Evolutionary conservation across 2,888 invertebrate species (phyloP).

Genomic region (Sesamia inferens): DNA sequence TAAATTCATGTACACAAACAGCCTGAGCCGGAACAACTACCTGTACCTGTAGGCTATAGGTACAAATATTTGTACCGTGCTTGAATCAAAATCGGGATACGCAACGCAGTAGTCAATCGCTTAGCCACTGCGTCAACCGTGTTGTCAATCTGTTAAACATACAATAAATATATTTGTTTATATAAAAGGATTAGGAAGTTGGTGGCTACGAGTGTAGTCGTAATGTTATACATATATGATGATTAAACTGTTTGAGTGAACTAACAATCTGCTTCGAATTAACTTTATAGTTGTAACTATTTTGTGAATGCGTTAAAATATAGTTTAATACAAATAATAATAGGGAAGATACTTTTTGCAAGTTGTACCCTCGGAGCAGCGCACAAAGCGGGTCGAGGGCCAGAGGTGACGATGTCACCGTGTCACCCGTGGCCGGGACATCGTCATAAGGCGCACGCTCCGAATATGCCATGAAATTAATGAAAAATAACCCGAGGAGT

Average conservation of each 20-base stretch:
- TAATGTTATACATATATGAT: neutral
- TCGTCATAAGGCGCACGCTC: neutral
- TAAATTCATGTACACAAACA: no score
- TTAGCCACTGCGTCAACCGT: no score
- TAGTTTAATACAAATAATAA: neutral
- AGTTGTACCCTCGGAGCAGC: slow-evolving; percentile 34
- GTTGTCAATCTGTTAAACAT: no score
- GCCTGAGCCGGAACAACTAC: no score
- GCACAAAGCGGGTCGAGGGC: slow-evolving; percentile 47
- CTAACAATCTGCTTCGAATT: neutral
- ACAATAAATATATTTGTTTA: neutral
- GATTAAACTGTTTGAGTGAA: neutral
- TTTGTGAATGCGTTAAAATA: neutral
- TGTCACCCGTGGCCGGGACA: slow-evolving; percentile 42
- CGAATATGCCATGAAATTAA: slow-evolving; percentile 8
- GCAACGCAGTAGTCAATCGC: no score
- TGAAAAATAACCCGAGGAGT: slow-evolving; percentile 1
- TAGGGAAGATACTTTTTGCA: slow-evolving; percentile 28
- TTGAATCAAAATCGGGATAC: no score
- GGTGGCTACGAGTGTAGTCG: neutral
- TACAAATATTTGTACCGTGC: no score
- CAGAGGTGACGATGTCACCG: slow-evolving; percentile 52
- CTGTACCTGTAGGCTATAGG: no score
- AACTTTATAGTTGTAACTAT: no score
- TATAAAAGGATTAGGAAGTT: neutral